Evolutionary conservation across 2,113 vertebrate species (phyloP).

Genomic region (Thryonomys swinderianus): DNA sequence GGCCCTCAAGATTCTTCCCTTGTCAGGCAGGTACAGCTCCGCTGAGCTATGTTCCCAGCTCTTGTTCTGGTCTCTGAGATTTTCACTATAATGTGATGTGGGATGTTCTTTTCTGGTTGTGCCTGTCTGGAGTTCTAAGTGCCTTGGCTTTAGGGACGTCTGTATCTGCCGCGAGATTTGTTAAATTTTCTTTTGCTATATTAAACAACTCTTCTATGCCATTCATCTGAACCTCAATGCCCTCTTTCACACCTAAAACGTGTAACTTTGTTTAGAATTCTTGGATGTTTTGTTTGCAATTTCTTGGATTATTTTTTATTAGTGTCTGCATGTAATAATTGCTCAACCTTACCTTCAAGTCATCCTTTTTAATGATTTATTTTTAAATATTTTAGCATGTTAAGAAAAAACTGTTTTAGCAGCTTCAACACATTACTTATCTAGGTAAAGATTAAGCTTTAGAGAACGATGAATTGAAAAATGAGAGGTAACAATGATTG

Average conservation of each 20-base stretch:
- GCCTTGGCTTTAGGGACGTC: not conserved
- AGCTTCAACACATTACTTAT: not conserved
- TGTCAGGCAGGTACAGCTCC: too few species aligned
- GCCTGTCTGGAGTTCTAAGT: not conserved
- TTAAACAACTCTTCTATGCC: not conserved
- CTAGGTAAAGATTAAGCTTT: not conserved
- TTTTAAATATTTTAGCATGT: not conserved
- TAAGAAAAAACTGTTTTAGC: slow-evolving; percentile 31
- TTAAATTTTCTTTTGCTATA: not conserved
- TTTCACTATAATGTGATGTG: not conserved
- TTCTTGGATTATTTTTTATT: not conserved
- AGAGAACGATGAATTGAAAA: not conserved
- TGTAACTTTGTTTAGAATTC: not conserved
- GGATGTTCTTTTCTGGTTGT: not conserved
- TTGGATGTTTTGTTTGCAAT: not conserved
- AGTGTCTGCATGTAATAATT: not conserved
- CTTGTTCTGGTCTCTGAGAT: not conserved
- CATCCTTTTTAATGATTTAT: not conserved
- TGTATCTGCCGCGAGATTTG: not conserved
- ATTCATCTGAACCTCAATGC: not conserved
- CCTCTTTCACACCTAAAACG: not conserved
- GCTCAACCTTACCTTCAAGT: not conserved
- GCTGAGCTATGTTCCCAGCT: too few species aligned
- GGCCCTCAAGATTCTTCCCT: too few species aligned
- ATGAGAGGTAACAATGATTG: not conserved